Evolutionary conservation across 2,888 invertebrate genomes (phyloP), one percentile per base, ranked within the genome.

Genomic region (Thelaira solivaga): DNA sequence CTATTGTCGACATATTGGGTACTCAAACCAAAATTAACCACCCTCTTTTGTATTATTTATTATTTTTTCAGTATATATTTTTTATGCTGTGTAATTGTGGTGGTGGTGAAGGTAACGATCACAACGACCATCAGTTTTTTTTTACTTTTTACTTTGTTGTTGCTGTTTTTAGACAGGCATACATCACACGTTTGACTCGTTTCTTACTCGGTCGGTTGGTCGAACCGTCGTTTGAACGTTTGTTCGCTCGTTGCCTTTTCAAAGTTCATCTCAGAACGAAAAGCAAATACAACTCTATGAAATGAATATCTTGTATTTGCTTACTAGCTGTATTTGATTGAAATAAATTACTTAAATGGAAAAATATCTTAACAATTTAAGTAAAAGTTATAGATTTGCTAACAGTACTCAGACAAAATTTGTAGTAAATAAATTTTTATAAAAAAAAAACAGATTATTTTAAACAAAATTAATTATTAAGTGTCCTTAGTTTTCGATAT

Each of bases 21-120:
- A 59, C 53, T 78, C 61, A 45, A 68, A 65, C 69, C 74, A 29
- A 72, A 64, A 64, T 72, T 61, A 78, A 76, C 76, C 77, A 78
- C 78, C 74, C 74, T 74, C 78, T 71, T 61, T 71, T 51, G 43
- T 10, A 22, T 22, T 51, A 34, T 13, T 67, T 36, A 45, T 34
- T 0, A 36, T 39, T 29, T 39, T 51, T 49, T 49, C 13, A 29
- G 41, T 29, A 47, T 49, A 49, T 13, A 13, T 29, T 16, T 51
- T 13, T 22, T 16, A 11, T 64, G 2, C 6, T 8, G 20, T 55
- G 26, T 10, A 31, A 29, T 26, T 45, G 51, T 53, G 51, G 61
- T 68, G 67, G 64, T 77, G 57, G 62, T 62, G 61, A 61, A 57
- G 72, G 67, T 61, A 55, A 62, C 61, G 74, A 67, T 74, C 67